A percentile compares a stretch with the other conserved stretches of the same genome.
phyloP scores from a whole-genome alignment of 2,888 invertebrate genomes.

The Plusia festucae region DNA sequence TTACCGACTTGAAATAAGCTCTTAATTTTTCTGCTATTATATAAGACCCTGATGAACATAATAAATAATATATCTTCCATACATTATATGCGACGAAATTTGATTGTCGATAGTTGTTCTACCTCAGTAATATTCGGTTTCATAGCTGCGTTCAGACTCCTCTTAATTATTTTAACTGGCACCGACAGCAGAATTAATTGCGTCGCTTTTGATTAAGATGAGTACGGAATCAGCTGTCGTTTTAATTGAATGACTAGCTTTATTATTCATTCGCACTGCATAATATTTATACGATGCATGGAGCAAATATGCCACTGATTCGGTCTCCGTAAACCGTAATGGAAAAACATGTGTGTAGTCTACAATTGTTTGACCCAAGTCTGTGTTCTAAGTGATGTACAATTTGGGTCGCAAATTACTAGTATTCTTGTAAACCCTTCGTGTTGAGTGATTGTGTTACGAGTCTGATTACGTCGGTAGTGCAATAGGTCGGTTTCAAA shows the following conservation, averaged over 20 bases:
- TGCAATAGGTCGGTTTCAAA: too few relatives aligned
- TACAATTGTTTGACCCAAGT: neutral
- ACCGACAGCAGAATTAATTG: constrained; percentile 1
- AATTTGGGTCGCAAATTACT: too few relatives aligned
- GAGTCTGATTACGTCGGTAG: too few relatives aligned
- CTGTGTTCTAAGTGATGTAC: neutral
- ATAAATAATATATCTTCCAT: too few relatives aligned
- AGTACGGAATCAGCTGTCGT: neutral
- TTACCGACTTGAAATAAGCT: too few relatives aligned
- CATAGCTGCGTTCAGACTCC: neutral
- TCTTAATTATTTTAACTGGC: constrained; percentile 4
- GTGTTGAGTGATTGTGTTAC: too few relatives aligned
- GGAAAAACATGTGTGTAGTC: neutral
- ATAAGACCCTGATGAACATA: too few relatives aligned
- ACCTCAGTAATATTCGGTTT: neutral
- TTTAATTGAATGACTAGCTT: neutral
- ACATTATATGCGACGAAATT: too few relatives aligned
- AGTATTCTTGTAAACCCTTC: too few relatives aligned
- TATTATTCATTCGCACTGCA: neutral
- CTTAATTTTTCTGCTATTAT: too few relatives aligned
- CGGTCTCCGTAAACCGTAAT: neutral
- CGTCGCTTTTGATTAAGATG: neutral
- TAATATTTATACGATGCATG: neutral
- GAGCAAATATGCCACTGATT: neutral
- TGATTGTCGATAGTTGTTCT: too few relatives aligned